Evolutionary conservation across 2,113 vertebrate species (phyloP).

Genomic region (Tonatia bakeri): DNA sequence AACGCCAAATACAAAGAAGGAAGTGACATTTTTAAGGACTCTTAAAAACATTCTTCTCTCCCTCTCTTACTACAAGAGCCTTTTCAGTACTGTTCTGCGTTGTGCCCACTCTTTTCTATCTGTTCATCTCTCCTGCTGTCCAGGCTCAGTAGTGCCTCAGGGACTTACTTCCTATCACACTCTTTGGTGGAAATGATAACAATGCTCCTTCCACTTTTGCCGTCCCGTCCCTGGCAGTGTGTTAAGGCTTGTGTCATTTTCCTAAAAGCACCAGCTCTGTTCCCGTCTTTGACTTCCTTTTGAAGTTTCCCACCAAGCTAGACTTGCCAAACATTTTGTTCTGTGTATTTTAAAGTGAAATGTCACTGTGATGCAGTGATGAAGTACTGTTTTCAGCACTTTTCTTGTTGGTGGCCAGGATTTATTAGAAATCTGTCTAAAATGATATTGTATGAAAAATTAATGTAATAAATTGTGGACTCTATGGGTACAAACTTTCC

Average conservation of each 20-base stretch:
- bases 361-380: background rate
- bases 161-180: background rate
- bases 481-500: background rate
- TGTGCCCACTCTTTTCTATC: background rate
- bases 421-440: background rate
- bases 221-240: too few relatives aligned
- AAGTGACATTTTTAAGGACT: background rate
- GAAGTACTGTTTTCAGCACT: background rate
- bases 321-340: background rate
- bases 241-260: background rate
- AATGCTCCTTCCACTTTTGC: rapidly evolving
- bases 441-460: background rate
- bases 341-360: background rate
- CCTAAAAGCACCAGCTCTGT: background rate
- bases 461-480: background rate
- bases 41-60: background rate
- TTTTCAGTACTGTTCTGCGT: background rate
- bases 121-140: background rate
- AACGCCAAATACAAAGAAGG: background rate
- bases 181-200: background rate
- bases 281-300: background rate
- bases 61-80: background rate
- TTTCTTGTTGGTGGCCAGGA: background rate
- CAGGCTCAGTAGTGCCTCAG: rapidly evolving
- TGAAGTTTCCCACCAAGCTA: background rate